Evolutionary conservation across 2,888 invertebrate genomes (phyloP).

Genomic region (Ligdia adustata): DNA sequence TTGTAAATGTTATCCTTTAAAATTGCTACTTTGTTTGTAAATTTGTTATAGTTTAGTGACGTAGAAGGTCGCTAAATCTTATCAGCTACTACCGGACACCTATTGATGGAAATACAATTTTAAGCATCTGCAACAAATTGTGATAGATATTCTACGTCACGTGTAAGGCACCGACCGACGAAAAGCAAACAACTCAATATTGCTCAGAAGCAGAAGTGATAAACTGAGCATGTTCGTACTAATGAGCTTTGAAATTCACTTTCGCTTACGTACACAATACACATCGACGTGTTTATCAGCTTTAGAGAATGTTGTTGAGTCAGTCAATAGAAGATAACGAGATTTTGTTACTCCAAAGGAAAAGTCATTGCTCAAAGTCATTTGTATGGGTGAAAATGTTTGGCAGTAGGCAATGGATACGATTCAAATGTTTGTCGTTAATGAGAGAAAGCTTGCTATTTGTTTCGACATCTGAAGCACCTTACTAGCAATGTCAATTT

Average conservation of each 20-base stretch:
- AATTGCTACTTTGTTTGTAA: too few relatives aligned
- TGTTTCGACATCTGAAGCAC: not conserved
- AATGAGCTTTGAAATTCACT: conserved; percentile 30
- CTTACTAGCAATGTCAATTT: not conserved
- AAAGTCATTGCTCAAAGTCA: conserved; percentile 16
- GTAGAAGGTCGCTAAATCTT: too few relatives aligned
- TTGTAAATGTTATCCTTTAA: too few relatives aligned
- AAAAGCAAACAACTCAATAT: too few relatives aligned
- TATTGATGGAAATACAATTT: too few relatives aligned
- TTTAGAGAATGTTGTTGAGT: conserved; percentile 24
- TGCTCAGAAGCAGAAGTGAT: conserved; percentile 21
- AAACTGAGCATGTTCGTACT: conserved; percentile 23
- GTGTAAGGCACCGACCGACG: too few relatives aligned
- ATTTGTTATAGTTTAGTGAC: too few relatives aligned
- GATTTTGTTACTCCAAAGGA: conserved; percentile 22
- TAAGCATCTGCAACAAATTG: too few relatives aligned
- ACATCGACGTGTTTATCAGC: conserved; percentile 23
- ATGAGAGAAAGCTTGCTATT: conserved; percentile 10
- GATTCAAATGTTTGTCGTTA: conserved; percentile 5
- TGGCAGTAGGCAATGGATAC: conserved; percentile 2
- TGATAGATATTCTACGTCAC: too few relatives aligned
- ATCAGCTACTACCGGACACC: too few relatives aligned
- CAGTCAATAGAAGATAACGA: conserved; percentile 23
- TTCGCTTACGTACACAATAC: conserved; percentile 29
- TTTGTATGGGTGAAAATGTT: conserved; percentile 15